phyloP scores from a whole-genome alignment of 2,888 invertebrate genomes.

The Heteromurus nitidus region DNA sequence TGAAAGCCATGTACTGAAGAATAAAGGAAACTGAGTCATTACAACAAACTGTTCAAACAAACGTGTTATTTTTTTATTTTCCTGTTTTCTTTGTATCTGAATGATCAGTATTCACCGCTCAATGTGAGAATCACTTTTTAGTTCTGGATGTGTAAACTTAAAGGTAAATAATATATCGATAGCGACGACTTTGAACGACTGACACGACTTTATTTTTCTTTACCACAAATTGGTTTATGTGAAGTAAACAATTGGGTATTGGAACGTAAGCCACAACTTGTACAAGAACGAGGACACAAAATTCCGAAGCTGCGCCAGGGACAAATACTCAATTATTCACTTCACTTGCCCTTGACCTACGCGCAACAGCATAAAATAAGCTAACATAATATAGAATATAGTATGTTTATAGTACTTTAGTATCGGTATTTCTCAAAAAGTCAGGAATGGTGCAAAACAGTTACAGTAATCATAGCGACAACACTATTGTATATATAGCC shows the following conservation, averaged over 20 bases:
- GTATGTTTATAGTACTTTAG: conserved; percentile 3
- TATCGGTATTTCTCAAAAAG: conserved; percentile 15
- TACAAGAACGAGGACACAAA: too few species aligned
- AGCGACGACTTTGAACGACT: conserved; percentile 16
- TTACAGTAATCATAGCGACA: conserved; percentile 1
- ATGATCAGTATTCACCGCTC: neutral
- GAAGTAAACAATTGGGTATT: conserved; percentile 1
- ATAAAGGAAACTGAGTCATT: neutral
- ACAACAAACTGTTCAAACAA: neutral
- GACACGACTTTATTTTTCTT: neutral
- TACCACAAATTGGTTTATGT: too few species aligned
- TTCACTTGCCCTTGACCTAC: too few species aligned
- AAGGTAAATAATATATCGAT: too few species aligned
- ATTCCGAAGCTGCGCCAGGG: too few species aligned
- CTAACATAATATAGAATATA: neutral
- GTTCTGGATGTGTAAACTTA: too few species aligned
- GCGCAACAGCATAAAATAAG: too few species aligned
- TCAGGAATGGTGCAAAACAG: conserved; percentile 64
- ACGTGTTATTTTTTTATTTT: neutral
- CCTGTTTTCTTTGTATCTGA: too few species aligned
- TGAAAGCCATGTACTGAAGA: neutral
- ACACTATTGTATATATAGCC: neutral
- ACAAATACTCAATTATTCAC: too few species aligned
- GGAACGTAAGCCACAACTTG: conserved; percentile 4
- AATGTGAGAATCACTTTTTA: conserved; percentile 10